Evolutionary conservation across 1,140 invertebrate species (phyloP), one percentile per base, ranked within the genome.

Genomic region (Probaryconus sp.): DNA sequence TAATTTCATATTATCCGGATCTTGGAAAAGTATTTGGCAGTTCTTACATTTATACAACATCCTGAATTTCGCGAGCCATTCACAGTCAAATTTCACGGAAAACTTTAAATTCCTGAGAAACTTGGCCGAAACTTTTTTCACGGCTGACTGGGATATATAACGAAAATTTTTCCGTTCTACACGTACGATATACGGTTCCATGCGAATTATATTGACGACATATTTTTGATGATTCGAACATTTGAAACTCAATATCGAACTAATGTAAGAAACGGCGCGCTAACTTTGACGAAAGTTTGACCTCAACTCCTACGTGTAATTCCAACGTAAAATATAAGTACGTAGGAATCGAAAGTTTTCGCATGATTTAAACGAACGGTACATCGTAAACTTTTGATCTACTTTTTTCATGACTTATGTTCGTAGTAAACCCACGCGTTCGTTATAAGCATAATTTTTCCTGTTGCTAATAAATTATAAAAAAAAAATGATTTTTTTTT

Each of bases 341-440:
- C 31, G 65, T 53, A 11, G n/a, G 47, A 67, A 67, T 74, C 63
- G 56, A 56, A 74, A 74, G 63, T 74, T 74, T 55, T 31, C 56
- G 56, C 64, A 21, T 58, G 71, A 74, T 74, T 68, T 56, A 74
- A 68, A 68, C 61, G 63, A 55, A 58, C 37, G 56, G 45, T 31
- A 33, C 38, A 40, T 31, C 48, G 30, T 63, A 67, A 73, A 73
- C 56, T 73, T 67, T 24, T 20, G 3, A 11, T 13, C 35, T 67
- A 74, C 70, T 67, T 68, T 43, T 68, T 68, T 63, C 10, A 24
- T 38, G 20, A 18, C 47, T 56, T 42, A 63, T 37, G 58, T 65
- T 16, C 68, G 31, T 68, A 65, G 37, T 37, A 43, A 35, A 17
- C 20, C 7, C 45, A 24, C 16, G 10, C 26, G 51, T 31, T 58